These are phyloP conservation scores for Peromyscus californicus DNA, from an alignment of 2,113 vertebrate species.

Conservation along the genomic window DNA sequence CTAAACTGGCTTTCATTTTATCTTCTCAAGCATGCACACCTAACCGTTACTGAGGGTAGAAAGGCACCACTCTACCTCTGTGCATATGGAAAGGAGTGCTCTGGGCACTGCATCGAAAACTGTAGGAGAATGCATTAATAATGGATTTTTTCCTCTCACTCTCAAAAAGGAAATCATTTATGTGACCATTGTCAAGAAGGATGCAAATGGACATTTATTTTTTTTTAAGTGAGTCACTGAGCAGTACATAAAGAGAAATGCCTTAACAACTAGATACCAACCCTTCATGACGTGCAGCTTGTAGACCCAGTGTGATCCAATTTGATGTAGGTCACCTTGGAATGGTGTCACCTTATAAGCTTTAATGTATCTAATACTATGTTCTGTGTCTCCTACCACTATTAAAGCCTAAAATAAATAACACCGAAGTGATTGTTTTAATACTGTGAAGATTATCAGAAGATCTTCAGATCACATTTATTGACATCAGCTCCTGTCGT, in stretches of 20 bases:
- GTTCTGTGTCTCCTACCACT: conserved; percentile 55
- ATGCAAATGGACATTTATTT: conserved; percentile 67
- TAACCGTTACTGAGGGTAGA: conserved; percentile 78
- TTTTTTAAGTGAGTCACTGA: conserved; percentile 73
- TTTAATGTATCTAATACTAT: conserved; percentile 65
- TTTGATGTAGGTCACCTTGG: conserved; percentile 71
- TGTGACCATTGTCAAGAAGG: conserved; percentile 72
- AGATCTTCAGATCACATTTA: conserved; percentile 66
- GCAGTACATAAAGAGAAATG: conserved; percentile 63
- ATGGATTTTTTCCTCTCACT: conserved; percentile 60
- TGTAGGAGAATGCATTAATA: conserved; percentile 84
- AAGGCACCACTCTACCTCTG: conserved; percentile 83
- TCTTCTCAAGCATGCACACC: conserved; percentile 81
- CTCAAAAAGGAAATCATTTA: conserved; percentile 81
- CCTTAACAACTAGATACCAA: conserved; percentile 70
- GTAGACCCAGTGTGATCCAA: conserved; percentile 75
- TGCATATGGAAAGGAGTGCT: conserved; percentile 82
- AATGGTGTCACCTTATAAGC: conserved; percentile 73
- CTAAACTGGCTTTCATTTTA: conserved; percentile 85
- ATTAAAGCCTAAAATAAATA: conserved; percentile 12
- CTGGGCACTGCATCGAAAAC: conserved; percentile 77
- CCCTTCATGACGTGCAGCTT: conserved; percentile 59
- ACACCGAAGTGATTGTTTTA: conserved; percentile 44
- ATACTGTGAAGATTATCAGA: conserved; percentile 71
- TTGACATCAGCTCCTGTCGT: conserved; percentile 66